Evolutionary conservation across 2,888 invertebrate species (phyloP), one percentile per base, ranked within the genome.

Genomic region (Napeogenes inachia): DNA sequence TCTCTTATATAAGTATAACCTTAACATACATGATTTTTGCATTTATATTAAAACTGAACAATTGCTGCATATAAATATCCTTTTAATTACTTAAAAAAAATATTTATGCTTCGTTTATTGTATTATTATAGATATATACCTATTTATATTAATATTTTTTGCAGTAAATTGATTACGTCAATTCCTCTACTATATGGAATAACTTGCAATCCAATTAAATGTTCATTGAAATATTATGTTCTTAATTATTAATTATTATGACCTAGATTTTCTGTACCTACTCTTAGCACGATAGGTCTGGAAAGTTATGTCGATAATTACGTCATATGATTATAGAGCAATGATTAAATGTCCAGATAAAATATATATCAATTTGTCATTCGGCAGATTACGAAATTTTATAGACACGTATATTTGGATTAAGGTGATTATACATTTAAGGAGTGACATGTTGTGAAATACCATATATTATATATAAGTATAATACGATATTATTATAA

Each of bases 321-420:
- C 61, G 57, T 63, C 60, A 63, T 60, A 13, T 13, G 50, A 58
- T 62, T 45, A 50, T 32, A 45, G 50, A 56, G 54, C 54, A 63
- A 33, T 61, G 64, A 66, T 66, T 54, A 66, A 33, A 56, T 45
- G 57, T 21, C 42, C 12, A 50, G 64, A 68, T 70, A 67, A 64
- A 21, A 21, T 63, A 38, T 30, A 42, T 53, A 56, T 50, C 59
- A 66, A 70, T 63, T 64, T 66, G 63, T 64, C 67, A 63, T 61
- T 57, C 54, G 5, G 45, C 3, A 33, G 35, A 60, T 63, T 63
- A 21, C 42, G 61, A n/a, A 54, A 65, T 56, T 45, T n/a, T 47
- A 13, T 47, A 21, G 13, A 47, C 21, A 47, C 13, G 47, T 13
- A 12, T 30, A 30, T 50, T 30, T 50, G 50, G 10, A 6, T 10